Conservation (phyloP, 1,140 invertebrate genomes). For the Aphelinus certus region DNA sequence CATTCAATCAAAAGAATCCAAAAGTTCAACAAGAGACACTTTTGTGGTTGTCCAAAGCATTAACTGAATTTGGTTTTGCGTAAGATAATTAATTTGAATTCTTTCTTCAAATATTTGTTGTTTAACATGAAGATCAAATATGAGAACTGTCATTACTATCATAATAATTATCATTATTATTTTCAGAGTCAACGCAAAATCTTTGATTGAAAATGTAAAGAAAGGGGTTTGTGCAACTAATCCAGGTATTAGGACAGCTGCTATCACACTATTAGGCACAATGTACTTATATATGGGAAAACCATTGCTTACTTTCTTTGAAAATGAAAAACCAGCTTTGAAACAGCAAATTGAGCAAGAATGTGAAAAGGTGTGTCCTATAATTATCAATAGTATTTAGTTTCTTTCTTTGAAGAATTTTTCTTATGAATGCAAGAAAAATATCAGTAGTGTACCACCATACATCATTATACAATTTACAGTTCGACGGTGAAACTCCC, state of each 20-base stretch:
- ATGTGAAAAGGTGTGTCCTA: slow-evolving; percentile 77
- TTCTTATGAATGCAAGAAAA: too few species aligned
- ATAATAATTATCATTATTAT: slow-evolving; percentile 11
- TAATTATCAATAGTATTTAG: not conserved
- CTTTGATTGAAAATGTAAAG: slow-evolving; percentile 81
- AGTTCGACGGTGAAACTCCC: slow-evolving; percentile 74
- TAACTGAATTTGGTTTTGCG: slow-evolving; percentile 87
- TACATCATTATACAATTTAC: not conserved
- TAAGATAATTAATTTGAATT: slow-evolving; percentile 60
- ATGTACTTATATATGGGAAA: slow-evolving; percentile 86
- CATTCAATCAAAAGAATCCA: slow-evolving; percentile 90
- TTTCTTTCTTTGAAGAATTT: too few species aligned
- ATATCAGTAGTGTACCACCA: too few species aligned
- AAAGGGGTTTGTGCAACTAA: slow-evolving; percentile 87
- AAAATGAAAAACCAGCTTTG: slow-evolving; percentile 86
- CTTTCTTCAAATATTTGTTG: slow-evolving; percentile 1
- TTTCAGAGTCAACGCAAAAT: slow-evolving; percentile 80
- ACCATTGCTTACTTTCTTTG: slow-evolving; percentile 80
- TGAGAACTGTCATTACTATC: not conserved
- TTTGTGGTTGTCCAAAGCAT: slow-evolving; percentile 79
- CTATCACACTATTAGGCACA: slow-evolving; percentile 74
- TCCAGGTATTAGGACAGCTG: slow-evolving; percentile 80
- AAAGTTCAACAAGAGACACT: slow-evolving; percentile 89
- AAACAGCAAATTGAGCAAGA: slow-evolving; percentile 88
- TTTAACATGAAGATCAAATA: slow-evolving; percentile 16